Percentiles rank a stretch among this genome's conserved stretches.
Evolutionary conservation across 1,140 invertebrate species (phyloP).

Genomic region (Goniozus legneri): DNA sequence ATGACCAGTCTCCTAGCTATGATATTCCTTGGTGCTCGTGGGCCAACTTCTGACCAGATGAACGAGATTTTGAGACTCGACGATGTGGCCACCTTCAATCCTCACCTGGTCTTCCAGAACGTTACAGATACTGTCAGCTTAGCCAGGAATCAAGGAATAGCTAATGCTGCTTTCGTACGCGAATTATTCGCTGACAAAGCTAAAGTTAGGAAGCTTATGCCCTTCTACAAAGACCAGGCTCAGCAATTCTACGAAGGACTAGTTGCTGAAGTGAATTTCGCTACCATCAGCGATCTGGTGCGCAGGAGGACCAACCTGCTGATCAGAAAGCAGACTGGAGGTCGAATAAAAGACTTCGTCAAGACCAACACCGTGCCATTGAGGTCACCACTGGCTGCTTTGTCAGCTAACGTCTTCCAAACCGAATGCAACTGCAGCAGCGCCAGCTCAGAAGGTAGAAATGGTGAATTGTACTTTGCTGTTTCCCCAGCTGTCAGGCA

Average conservation of each 20-base stretch:
- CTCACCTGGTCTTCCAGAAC: slow-evolving; percentile 79
- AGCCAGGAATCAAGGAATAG: slow-evolving; percentile 63
- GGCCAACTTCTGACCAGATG: slow-evolving; percentile 85
- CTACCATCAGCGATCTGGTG: slow-evolving; percentile 72
- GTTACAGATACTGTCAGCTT: slow-evolving; percentile 68
- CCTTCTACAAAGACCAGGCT: slow-evolving; percentile 81
- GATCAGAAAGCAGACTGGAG: slow-evolving; percentile 73
- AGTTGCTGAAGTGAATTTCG: slow-evolving; percentile 79
- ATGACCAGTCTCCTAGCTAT: slow-evolving; percentile 80
- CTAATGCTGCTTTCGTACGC: slow-evolving; percentile 71
- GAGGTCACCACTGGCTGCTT: slow-evolving; percentile 70
- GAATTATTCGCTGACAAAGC: slow-evolving; percentile 74
- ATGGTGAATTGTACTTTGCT: slow-evolving; percentile 82
- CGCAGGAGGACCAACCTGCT: slow-evolving; percentile 73
- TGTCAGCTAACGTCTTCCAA: slow-evolving; percentile 76
- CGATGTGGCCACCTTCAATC: slow-evolving; percentile 84
- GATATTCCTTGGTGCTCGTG: slow-evolving; percentile 82
- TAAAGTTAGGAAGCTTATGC: slow-evolving; percentile 70
- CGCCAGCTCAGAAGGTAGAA: slow-evolving; percentile 67
- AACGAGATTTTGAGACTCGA: slow-evolving; percentile 81
- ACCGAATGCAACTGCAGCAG: slow-evolving; percentile 72
- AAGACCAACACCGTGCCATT: slow-evolving; percentile 67
- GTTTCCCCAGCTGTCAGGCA: slow-evolving; percentile 74
- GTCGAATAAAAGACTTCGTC: slow-evolving; percentile 72
- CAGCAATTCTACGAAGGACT: slow-evolving; percentile 82